Evolutionary conservation across 2,888 invertebrate species (phyloP), one percentile per base, ranked within the genome.

Genomic region (Pheosia tremula): DNA sequence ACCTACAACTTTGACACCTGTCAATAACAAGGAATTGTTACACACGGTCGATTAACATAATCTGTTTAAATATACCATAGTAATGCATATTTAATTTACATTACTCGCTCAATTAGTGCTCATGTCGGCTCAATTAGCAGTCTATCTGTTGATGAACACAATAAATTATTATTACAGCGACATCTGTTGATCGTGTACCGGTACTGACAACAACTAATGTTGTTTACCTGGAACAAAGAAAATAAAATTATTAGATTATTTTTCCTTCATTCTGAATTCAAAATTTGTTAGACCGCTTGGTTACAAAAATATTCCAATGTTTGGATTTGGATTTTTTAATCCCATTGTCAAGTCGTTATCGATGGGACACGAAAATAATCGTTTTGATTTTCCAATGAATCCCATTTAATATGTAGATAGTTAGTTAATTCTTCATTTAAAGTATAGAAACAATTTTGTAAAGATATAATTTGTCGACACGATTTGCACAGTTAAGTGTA

Each of bases 81-180:
- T 38, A 54, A 61, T 61, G 75, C 59, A 66, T 70, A 79, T 80
- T 74, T 63, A 74, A 82, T 81, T 80, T 68, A 74, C 81, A 77
- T 78, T 67, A 69, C 62, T 63, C 60, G 61, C 69, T 68, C 67
- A 75, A 75, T 78, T 77, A 75, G 67, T 59, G 64, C 66, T 68
- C 59, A 59, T 66, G 64, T 60, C 63, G 59, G 64, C 58, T 60
- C 69, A 77, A 73, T 77, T 77, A 75, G 63, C 60, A 60, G 63
- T 56, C 58, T 62, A 66, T 70, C 67, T 67, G 65, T 36, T n/a
- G 38, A 7, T 8, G 3, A 6, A 8, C 39, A 13, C 8, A 8
- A 13, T 13, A 39, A 55, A 5, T 38, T 5, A n/a, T 8, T n/a
- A 5, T 39, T 11, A n/a, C 36, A 55, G 38, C 38, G 41, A 13